These are phyloP conservation scores for Eilema depressum DNA, from an alignment of 2,888 invertebrate species.

Conservation along the genomic window DNA sequence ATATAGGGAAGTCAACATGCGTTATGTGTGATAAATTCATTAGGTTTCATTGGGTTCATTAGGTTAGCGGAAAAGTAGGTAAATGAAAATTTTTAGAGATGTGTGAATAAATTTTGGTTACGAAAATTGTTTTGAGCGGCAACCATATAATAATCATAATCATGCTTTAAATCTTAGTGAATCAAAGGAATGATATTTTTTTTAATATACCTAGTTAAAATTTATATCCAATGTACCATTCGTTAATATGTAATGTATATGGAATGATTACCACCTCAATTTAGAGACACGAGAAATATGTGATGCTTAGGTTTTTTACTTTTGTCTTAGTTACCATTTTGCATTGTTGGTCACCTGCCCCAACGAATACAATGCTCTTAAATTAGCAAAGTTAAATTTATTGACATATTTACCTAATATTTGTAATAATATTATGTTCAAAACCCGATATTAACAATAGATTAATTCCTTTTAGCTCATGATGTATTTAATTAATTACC, in stretches of 20 bases:
- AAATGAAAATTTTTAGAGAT: not conserved
- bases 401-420: not conserved
- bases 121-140: not conserved
- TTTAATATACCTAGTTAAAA: not conserved
- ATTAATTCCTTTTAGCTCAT: not conserved
- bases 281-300: not conserved
- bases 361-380: no score
- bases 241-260: no score
- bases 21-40: not conserved
- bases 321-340: not conserved
- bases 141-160: not conserved
- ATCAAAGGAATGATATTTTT: not conserved
- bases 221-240: not conserved
- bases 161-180: not conserved
- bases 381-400: no score
- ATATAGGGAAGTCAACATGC: not conserved
- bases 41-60: not conserved
- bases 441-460: not conserved
- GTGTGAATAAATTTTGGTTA: not conserved
- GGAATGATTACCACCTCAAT: not conserved
- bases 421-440: not conserved
- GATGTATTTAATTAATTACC: not conserved
- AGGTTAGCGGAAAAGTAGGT: not conserved
- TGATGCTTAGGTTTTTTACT: not conserved
- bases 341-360: not conserved